A percentile compares a stretch with the other conserved stretches of the same genome.
Conservation (phyloP, 2,888 invertebrate genomes). For the Malthinus flaveolus region DNA sequence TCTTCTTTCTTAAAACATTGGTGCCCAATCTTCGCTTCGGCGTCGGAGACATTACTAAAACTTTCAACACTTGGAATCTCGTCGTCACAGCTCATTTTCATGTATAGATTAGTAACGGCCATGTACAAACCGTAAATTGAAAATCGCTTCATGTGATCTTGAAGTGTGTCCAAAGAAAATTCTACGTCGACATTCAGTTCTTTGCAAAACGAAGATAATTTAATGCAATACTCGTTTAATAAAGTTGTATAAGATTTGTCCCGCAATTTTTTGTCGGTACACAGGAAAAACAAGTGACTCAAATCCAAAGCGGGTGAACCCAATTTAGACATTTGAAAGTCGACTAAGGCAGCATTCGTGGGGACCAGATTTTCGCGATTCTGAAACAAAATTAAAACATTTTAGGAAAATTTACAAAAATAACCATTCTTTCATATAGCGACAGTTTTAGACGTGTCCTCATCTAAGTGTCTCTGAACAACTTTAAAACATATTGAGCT, state of each 20-base stretch:
- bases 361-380: not conserved
- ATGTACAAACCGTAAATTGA: slow-evolving; percentile 37
- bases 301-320: slow-evolving; percentile 42
- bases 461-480: too few relatives aligned
- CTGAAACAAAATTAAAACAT: slow-evolving; percentile 8
- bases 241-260: slow-evolving; percentile 39
- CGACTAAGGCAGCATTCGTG: slow-evolving; percentile 22
- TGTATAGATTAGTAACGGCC: slow-evolving; percentile 35
- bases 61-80: slow-evolving; percentile 20
- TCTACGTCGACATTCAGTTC: slow-evolving; percentile 36
- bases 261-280: slow-evolving; percentile 40
- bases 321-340: slow-evolving; percentile 32
- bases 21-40: too few relatives aligned
- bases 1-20: too few relatives aligned
- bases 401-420: too few relatives aligned
- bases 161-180: slow-evolving; percentile 39
- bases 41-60: too few relatives aligned
- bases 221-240: slow-evolving; percentile 41
- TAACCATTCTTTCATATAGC: too few relatives aligned
- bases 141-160: slow-evolving; percentile 38
- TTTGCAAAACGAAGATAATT: slow-evolving; percentile 34
- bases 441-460: too few relatives aligned
- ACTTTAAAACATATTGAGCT: too few relatives aligned
- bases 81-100: slow-evolving; percentile 35
- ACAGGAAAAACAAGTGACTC: slow-evolving; percentile 42